Percentiles rank a stretch among this genome's conserved stretches.
Conservation (phyloP, 2,888 invertebrate genomes). For the Eremobia ochroleuca region DNA sequence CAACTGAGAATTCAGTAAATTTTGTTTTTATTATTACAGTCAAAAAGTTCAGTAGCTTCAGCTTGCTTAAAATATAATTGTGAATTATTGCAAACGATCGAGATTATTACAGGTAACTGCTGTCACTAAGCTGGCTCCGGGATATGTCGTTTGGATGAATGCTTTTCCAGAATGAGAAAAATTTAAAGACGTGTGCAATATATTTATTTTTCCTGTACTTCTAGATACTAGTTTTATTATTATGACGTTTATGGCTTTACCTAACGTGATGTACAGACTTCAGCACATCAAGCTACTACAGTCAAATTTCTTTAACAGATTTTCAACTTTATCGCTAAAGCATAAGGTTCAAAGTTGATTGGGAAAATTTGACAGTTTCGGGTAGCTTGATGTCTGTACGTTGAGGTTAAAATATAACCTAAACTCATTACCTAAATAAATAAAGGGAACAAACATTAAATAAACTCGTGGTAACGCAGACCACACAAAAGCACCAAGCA, state of each 20-base stretch:
- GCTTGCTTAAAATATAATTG: not conserved
- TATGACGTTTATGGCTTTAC: not conserved
- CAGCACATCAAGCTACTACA: no score
- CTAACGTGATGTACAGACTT: not conserved
- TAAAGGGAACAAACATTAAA: slow-evolving; percentile 7
- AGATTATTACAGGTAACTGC: slow-evolving; percentile 15
- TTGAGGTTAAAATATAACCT: no score
- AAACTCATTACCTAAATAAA: not conserved
- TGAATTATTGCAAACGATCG: not conserved
- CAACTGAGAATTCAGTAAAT: not conserved
- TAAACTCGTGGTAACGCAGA: not conserved
- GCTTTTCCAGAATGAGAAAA: slow-evolving; percentile 44
- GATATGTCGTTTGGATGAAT: slow-evolving; percentile 42
- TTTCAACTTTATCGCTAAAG: no score
- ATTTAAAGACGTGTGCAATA: slow-evolving; percentile 29
- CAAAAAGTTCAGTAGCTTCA: not conserved
- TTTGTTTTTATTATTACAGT: not conserved
- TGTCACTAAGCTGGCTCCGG: slow-evolving; percentile 20
- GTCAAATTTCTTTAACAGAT: no score
- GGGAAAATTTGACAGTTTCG: no score
- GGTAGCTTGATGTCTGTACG: no score
- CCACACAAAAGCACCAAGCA: slow-evolving; percentile 21
- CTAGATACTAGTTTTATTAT: not conserved
- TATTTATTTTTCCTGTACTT: slow-evolving; percentile 50
- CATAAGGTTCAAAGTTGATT: no score